A percentile compares a stretch with the other conserved stretches of the same genome.
Evolutionary conservation across 2,113 vertebrate genomes (phyloP).

Genomic region (Centropus unirufus): DNA sequence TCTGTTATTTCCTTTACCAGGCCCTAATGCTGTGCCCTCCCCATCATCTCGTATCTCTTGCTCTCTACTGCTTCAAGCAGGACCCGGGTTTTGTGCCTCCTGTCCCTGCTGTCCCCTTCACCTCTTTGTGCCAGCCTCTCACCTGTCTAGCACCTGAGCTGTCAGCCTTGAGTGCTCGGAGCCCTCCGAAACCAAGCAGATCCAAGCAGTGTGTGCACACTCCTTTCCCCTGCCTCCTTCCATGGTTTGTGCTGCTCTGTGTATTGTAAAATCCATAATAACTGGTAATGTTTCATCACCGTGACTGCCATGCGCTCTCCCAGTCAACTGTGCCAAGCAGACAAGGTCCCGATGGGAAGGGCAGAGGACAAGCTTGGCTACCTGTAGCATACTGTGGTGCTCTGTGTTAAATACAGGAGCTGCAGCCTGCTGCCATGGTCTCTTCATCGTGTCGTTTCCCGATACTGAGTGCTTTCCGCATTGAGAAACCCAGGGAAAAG

Average conservation of each 20-base stretch:
- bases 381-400: neutral
- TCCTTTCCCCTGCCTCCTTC: fast-evolving
- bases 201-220: fast-evolving
- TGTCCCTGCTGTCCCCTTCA: neutral
- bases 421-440: neutral
- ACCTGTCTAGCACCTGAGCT: neutral
- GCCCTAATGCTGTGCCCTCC: neutral
- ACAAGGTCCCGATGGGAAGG: fast-evolving
- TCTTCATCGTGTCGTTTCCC: fast-evolving
- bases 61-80: neutral
- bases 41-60: neutral
- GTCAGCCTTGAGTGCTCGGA: neutral
- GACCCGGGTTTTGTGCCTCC: neutral
- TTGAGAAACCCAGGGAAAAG: neutral
- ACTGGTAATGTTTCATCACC: fast-evolving
- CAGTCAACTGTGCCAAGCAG: fast-evolving
- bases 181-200: neutral
- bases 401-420: neutral
- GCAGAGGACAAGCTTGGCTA: neutral
- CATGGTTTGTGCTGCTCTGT: fast-evolving
- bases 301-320: fast-evolving
- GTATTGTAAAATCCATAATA: fast-evolving
- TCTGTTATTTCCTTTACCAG: neutral
- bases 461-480: no score
- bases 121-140: fast-evolving